A percentile compares a stretch with the other conserved stretches of the same genome.
Conservation (phyloP, 2,888 invertebrate genomes). For the Trachelus stipa region DNA sequence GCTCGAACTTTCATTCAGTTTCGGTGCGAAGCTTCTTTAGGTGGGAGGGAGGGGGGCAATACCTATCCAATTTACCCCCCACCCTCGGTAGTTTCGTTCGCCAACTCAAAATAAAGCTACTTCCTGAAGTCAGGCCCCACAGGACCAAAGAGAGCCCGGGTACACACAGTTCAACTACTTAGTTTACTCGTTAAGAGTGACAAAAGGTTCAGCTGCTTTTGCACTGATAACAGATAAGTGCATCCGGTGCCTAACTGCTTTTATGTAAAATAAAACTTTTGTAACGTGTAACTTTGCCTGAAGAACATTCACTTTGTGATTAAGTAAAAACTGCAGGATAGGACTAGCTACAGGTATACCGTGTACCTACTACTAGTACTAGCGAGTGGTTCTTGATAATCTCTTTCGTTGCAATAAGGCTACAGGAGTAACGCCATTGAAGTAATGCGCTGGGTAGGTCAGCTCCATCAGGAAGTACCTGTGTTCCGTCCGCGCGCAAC, state of each 20-base stretch:
- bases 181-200: neutral
- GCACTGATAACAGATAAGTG: neutral
- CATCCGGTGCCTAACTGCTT: neutral
- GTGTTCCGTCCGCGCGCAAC: neutral
- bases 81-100: neutral
- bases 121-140: neutral
- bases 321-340: neutral
- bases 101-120: neutral
- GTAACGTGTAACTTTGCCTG: neutral
- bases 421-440: neutral
- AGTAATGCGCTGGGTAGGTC: neutral
- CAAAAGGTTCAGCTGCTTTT: neutral
- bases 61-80: neutral
- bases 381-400: neutral
- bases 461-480: neutral
- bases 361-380: neutral
- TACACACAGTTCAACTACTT: neutral
- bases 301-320: neutral
- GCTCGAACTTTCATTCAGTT: slow-evolving; percentile 41
- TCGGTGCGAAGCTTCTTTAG: neutral
- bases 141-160: neutral
- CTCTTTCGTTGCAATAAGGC: neutral
- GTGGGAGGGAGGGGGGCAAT: neutral
- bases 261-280: neutral
- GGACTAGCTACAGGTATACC: neutral